Evolutionary conservation across 2,888 invertebrate genomes (phyloP).

Genomic region (Atherix ibis): DNA sequence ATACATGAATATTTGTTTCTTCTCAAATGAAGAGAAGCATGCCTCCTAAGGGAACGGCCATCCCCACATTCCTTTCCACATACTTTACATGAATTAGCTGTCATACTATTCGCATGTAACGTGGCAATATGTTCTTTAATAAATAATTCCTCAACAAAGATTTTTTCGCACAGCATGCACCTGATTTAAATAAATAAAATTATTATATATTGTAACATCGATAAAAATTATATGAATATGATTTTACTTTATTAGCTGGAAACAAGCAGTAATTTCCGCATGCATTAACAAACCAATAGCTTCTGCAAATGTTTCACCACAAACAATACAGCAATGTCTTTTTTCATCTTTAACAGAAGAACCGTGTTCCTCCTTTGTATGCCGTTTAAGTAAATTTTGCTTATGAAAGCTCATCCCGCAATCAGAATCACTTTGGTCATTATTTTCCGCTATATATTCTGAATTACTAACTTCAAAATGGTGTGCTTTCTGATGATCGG

Average conservation of each 20-base stretch:
- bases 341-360: conserved; percentile 9
- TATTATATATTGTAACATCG: background rate
- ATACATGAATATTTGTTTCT: conserved; percentile 47
- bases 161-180: conserved; percentile 49
- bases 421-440: conserved; percentile 37
- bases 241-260: conserved; percentile 34
- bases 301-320: conserved; percentile 62
- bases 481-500: conserved; percentile 44
- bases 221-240: background rate
- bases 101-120: conserved; percentile 42
- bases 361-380: conserved; percentile 34
- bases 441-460: conserved; percentile 27
- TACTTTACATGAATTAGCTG: conserved; percentile 46
- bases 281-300: conserved; percentile 62
- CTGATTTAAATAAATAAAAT: conserved; percentile 19
- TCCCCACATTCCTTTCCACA: conserved; percentile 56
- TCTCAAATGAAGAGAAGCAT: conserved; percentile 51
- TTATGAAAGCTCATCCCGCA: conserved; percentile 69
- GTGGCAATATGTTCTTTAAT: conserved; percentile 46
- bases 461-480: conserved; percentile 37
- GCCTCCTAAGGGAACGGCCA: conserved; percentile 47
- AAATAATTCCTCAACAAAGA: conserved; percentile 43
- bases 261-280: conserved; percentile 59
- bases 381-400: conserved; percentile 55
- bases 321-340: conserved; percentile 60